These are phyloP conservation scores for Bombus confusus DNA, from an alignment of 1,140 invertebrate genomes.

Conservation along the genomic window DNA sequence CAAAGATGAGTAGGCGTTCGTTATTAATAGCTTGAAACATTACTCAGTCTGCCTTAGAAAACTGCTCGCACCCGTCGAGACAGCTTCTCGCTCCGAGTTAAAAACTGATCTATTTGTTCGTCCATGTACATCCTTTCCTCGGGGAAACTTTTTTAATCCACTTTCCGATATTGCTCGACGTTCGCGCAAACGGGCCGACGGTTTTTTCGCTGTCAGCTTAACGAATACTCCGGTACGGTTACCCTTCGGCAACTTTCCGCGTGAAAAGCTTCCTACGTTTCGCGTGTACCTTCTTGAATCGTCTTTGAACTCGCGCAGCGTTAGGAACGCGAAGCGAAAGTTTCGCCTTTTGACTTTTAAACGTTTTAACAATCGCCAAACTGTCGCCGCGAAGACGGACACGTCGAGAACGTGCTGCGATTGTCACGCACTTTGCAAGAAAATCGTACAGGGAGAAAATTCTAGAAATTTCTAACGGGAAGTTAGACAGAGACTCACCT, in stretches of 20 bases:
- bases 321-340: background rate
- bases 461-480: background rate
- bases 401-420: background rate
- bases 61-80: background rate
- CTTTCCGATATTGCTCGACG: conserved; percentile 35
- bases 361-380: too few species aligned
- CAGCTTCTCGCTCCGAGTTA: background rate
- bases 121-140: background rate
- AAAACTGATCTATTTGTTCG: conserved; percentile 27
- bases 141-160: conserved; percentile 45
- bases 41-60: background rate
- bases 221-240: background rate
- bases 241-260: background rate
- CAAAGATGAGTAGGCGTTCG: background rate
- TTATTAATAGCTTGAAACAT: conserved; percentile 6
- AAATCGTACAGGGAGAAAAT: background rate
- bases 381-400: background rate
- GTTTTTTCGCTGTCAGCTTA: conserved; percentile 16
- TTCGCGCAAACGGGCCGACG: background rate
- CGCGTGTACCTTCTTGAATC: background rate
- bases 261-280: background rate
- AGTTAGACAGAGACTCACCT: conserved; percentile 65
- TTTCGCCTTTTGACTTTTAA: background rate
- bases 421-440: background rate
- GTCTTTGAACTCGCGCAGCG: background rate